A percentile compares a stretch with the other conserved stretches of the same genome.
phyloP scores from a whole-genome alignment of 2,888 invertebrate species.

The Lasioglossum calceatum region DNA sequence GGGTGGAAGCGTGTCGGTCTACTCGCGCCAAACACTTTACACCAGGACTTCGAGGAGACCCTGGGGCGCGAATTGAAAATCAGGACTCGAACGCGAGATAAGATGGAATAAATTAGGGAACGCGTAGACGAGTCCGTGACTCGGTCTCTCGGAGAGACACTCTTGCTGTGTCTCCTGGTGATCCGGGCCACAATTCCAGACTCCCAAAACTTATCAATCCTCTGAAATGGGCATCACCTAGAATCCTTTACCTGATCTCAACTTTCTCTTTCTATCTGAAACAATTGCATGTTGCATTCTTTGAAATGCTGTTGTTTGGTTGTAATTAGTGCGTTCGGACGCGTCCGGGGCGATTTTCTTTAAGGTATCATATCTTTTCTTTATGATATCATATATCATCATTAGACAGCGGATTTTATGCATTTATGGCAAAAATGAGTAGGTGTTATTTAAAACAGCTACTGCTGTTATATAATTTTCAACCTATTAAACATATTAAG shows the following conservation, averaged over 20 bases:
- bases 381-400: too few relatives aligned
- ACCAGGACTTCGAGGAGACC: slow-evolving; percentile 65
- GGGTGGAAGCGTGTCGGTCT: slow-evolving; percentile 34
- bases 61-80: slow-evolving; percentile 79
- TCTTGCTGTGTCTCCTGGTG: neutral
- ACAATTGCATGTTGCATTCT: neutral
- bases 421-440: too few relatives aligned
- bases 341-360: too few relatives aligned
- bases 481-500: too few relatives aligned
- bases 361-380: too few relatives aligned
- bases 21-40: slow-evolving; percentile 69
- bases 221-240: neutral
- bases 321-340: too few relatives aligned
- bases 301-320: too few relatives aligned
- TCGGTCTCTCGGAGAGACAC: slow-evolving; percentile 1
- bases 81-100: slow-evolving; percentile 76
- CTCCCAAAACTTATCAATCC: neutral
- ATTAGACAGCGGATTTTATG: too few relatives aligned
- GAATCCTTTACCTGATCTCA: neutral
- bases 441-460: too few relatives aligned
- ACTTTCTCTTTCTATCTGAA: neutral
- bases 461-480: too few relatives aligned
- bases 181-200: slow-evolving; percentile 19
- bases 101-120: slow-evolving; percentile 81
- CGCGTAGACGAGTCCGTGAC: slow-evolving; percentile 32